phyloP scores from a whole-genome alignment of 2,888 invertebrate genomes.

The Lasioglossum vierecki region DNA sequence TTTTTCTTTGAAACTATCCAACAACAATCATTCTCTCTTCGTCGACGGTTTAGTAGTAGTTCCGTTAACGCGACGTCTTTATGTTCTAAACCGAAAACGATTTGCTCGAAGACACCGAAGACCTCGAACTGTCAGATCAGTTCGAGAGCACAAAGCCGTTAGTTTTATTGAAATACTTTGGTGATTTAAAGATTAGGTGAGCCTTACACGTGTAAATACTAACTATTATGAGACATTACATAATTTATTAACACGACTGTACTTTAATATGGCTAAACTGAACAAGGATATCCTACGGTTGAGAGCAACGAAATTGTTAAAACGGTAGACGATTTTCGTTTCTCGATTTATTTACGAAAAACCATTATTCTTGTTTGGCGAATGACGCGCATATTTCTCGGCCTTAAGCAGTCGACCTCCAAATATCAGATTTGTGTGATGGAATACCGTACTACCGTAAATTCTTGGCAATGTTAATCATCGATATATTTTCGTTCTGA shows the following conservation, averaged over 20 bases:
- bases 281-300: constrained; percentile 65
- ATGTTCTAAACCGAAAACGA: constrained; percentile 29
- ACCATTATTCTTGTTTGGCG: constrained; percentile 4
- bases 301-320: constrained; percentile 68
- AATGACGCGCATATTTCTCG: background rate
- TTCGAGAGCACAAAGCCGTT: constrained; percentile 17
- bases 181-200: constrained; percentile 62
- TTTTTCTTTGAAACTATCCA: background rate
- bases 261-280: constrained; percentile 65
- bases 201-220: constrained; percentile 44
- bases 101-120: constrained; percentile 31
- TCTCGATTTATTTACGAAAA: constrained; percentile 10
- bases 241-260: constrained; percentile 35
- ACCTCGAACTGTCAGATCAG: constrained; percentile 42
- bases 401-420: background rate
- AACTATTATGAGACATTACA: constrained; percentile 18
- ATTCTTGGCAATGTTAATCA: constrained; percentile 52
- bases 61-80: constrained; percentile 26
- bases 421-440: constrained; percentile 2
- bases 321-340: constrained; percentile 71
- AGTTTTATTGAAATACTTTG: constrained; percentile 22
- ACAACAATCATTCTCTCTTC: background rate
- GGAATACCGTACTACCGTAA: constrained; percentile 1
- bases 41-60: background rate
- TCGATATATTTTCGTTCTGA: constrained; percentile 65